phyloP scores from a whole-genome alignment of 1,140 invertebrate genomes.

The Pseudomyrmex sp. region DNA sequence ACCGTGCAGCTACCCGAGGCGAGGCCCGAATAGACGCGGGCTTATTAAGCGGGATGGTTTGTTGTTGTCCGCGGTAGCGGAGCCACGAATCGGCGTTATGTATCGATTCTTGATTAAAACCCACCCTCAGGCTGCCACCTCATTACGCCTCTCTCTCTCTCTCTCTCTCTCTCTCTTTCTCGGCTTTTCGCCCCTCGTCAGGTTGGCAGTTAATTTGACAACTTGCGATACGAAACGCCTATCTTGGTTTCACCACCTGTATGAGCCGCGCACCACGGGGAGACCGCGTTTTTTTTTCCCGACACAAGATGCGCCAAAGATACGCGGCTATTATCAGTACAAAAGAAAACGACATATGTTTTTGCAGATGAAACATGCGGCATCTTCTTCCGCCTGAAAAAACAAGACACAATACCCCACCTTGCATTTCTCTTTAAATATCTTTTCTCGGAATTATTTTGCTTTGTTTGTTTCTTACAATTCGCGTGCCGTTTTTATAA shows the following conservation, averaged over 20 bases:
- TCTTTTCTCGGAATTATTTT: background rate
- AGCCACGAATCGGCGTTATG: constrained; percentile 76
- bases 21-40: constrained; percentile 75
- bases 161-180: constrained; percentile 30
- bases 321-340: constrained; percentile 14
- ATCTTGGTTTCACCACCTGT: background rate
- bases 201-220: constrained; percentile 75
- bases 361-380: constrained; percentile 6
- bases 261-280: background rate
- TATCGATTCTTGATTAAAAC: constrained; percentile 83
- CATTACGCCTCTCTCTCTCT: constrained; percentile 76
- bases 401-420: background rate
- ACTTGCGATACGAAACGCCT: constrained; percentile 26
- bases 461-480: too few species aligned
- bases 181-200: constrained; percentile 48
- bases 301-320: constrained; percentile 2
- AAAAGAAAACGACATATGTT: constrained; percentile 29
- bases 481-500: background rate
- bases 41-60: constrained; percentile 80
- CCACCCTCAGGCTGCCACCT: constrained; percentile 79
- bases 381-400: background rate
- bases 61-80: constrained; percentile 76
- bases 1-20: constrained; percentile 78
- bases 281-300: constrained; percentile 2
- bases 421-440: constrained; percentile 2